Evolutionary conservation across 1,140 invertebrate genomes (phyloP).

Genomic region (Bombus balteatus): DNA sequence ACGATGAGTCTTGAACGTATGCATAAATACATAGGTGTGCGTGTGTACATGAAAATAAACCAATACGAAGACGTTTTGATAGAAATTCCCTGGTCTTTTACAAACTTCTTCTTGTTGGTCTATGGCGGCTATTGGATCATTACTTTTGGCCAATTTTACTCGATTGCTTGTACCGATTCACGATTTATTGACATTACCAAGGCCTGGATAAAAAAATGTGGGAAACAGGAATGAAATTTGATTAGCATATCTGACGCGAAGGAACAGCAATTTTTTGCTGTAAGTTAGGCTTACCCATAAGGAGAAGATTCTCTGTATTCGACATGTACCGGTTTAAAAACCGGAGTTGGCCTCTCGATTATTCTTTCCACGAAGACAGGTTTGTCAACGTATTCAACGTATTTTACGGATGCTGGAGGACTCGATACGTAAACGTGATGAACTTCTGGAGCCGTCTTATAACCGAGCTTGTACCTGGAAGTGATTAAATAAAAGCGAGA

Average conservation of each 20-base stretch:
- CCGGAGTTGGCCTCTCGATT: slow-evolving; percentile 71
- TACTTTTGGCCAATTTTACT: neutral
- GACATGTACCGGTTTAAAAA: slow-evolving; percentile 68
- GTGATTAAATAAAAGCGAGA: neutral
- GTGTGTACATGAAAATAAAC: neutral
- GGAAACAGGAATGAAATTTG: neutral
- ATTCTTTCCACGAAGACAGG: slow-evolving; percentile 77
- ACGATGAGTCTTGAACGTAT: neutral
- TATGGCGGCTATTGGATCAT: too few relatives aligned
- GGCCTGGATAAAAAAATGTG: neutral
- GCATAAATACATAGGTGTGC: too few relatives aligned
- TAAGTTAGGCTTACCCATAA: slow-evolving; percentile 68
- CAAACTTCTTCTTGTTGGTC: neutral
- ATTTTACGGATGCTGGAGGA: slow-evolving; percentile 73
- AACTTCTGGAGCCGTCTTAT: slow-evolving; percentile 73
- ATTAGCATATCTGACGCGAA: neutral
- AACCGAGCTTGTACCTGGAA: slow-evolving; percentile 75
- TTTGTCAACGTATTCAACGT: slow-evolving; percentile 78
- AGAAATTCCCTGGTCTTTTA: neutral
- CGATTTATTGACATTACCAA: slow-evolving; percentile 19
- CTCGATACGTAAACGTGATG: slow-evolving; percentile 75
- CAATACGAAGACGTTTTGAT: neutral
- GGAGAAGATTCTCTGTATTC: slow-evolving; percentile 72
- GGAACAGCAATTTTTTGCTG: too few relatives aligned
- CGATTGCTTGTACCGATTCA: rapidly evolving